Percentiles rank a stretch among this genome's conserved stretches.
Conservation (phyloP, 2,113 vertebrate species). For the Chloropsis cyanopogon region DNA sequence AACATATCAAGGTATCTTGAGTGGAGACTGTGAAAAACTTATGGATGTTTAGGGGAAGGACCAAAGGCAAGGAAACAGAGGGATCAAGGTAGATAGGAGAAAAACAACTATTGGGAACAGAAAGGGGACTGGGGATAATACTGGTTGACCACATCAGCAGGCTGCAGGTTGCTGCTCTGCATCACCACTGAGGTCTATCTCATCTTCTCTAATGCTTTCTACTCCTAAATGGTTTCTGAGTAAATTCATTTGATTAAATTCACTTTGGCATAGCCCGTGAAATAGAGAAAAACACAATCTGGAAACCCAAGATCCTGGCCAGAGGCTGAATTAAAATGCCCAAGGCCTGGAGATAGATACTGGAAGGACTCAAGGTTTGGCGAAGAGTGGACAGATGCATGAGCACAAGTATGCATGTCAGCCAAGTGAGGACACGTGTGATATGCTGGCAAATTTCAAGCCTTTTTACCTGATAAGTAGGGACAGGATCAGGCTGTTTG, state of each 20-base stretch:
- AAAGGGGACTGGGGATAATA: not conserved
- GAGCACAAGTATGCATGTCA: not conserved
- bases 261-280: not conserved
- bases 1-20: not conserved
- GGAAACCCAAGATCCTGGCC: not conserved
- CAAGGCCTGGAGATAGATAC: not conserved
- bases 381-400: not conserved
- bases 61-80: not conserved
- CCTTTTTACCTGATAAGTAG: not conserved
- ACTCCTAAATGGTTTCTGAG: not conserved
- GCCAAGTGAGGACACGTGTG: fast-evolving
- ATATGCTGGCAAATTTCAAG: not conserved
- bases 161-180: not conserved
- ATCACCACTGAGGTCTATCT: not conserved
- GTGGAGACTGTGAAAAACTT: not conserved
- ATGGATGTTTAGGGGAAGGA: not conserved
- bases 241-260: not conserved
- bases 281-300: not conserved
- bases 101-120: not conserved
- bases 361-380: not conserved
- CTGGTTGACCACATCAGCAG: fast-evolving
- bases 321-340: not conserved
- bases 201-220: not conserved
- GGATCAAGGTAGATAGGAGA: not conserved
- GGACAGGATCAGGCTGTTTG: not conserved